Evolutionary conservation across 2,797 vertebrate species (phyloP), one percentile per base, ranked within the genome.

Genomic region (Adelosebastes latens): DNA sequence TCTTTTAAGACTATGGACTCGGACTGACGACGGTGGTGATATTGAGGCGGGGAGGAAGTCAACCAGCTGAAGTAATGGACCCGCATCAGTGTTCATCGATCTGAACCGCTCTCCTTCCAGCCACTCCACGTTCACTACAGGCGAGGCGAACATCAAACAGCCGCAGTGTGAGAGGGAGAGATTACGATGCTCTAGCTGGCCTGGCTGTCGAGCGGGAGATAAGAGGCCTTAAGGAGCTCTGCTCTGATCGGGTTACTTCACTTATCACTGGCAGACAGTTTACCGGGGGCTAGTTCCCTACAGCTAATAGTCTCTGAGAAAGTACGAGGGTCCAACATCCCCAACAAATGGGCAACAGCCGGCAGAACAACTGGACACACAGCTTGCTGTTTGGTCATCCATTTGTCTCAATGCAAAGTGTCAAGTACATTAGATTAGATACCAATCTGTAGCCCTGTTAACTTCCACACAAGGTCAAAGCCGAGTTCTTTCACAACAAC

Each of bases 141-240:
- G 77, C 29, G 64, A 70, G 78, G 66, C 59, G 34, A 84, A 85
- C 86, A 79, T 90, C 84, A 84, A 86, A 70, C 77, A 59, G 61
- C 70, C 49, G 6, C 79, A 68, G 82, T 64, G 89, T 83, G 87
- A 82, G 88, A 65, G 73, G 81, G 55, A 75, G 87, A 91, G 92
- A 92, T 94, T 93, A 92, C 84, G 53, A 55, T 83, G 81, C 92
- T 74, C 90, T 80, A 82, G 82, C 85, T 66, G 85, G 90, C 83
- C 90, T 88, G 83, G 86, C 86, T 90, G 82, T 77, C 46, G 64
- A 85, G 84, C 63, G 8, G 75, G 74, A 93, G 94, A 92, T 95
- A 95, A 95, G 93, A 85, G 81, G 90, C 84, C 91, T 91, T 87
- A 94, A 88, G 80, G 83, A 90, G 88, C 85, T 91, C 80, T 75